These are phyloP conservation scores for Pica pica DNA, from an alignment of 2,113 vertebrate species.

Conservation along the genomic window DNA sequence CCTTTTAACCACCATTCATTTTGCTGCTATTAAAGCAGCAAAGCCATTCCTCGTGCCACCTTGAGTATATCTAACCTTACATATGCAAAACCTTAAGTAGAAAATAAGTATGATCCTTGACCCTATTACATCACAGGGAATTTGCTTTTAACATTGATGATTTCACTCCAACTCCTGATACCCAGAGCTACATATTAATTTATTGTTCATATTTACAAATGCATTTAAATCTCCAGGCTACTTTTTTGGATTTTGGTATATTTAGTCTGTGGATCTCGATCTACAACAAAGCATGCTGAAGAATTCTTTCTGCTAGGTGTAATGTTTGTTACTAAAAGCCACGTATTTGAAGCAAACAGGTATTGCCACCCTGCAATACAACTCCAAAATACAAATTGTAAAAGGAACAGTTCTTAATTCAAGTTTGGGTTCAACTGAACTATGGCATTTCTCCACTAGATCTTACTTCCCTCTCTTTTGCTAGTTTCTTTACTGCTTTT, in stretches of 20 bases:
- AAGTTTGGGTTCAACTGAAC: not conserved
- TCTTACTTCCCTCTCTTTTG: not conserved
- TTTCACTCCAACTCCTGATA: not conserved
- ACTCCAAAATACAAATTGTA: not conserved
- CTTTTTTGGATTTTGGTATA: not conserved
- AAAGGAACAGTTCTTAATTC: not conserved
- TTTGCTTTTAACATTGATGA: not conserved
- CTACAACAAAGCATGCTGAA: not conserved
- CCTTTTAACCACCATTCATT: not conserved
- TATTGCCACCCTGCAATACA: not conserved
- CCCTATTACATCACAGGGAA: not conserved
- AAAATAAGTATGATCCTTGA: not conserved
- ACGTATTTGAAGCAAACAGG: not conserved
- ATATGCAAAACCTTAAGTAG: not conserved
- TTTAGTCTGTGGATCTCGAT: not conserved
- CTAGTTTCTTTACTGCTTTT: not conserved
- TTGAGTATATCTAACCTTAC: not conserved
- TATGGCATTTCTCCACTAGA: not conserved
- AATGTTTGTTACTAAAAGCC: not conserved
- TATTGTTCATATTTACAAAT: not conserved
- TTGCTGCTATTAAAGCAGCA: not conserved
- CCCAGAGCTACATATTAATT: not conserved
- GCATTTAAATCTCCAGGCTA: not conserved
- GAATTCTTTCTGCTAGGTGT: not conserved
- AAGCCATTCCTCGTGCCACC: not conserved